Base-by-base conservation (phyloP, 2,888 invertebrate genomes). In the Limnephilus marmoratus region DNA sequence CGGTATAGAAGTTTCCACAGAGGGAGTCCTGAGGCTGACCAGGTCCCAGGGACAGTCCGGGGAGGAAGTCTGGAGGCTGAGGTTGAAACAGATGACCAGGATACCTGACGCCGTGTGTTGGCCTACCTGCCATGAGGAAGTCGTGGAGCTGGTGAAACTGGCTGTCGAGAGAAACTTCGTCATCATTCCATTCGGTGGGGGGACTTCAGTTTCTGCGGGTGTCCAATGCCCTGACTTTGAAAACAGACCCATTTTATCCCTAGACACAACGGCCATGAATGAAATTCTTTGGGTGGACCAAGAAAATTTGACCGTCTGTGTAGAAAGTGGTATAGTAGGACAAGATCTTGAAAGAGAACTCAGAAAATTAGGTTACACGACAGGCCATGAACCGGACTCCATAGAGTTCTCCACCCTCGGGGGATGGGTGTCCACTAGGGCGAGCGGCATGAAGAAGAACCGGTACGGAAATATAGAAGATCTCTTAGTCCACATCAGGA, bases 401-500 rank as follows among this genome's bases (percentile, higher is more conserved):
- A 99, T 98, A 95, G 99, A 99, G 95, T 99, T 99, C 96, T 98
- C 98, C 2, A 98, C 98, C 24, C 96, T 99, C 3, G 99, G 99
- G 7, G 99, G 99, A 34, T 99, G 99, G 99, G 98, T 99, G 83
- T 99, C 99, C 3, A 99, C 99, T 0, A 96, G 99, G 89, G 99
- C 99, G 0, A 99, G 99, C 29, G 99, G 99, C 90, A 99, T 99
- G 99, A 99, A 99, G 96, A 99, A 99, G 95, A 99, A 99, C 95
- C 97, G 98, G 0, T 99, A 99, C 94, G 99, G 99, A 0, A 99
- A 99, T 94, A 99, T 99, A 93, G 99, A 99, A 95, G 99, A 99
- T 95, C 96, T 99, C 90, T 95, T 99, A 18, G 98, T 99, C 2
- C 98, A 99, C 94, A 97, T 98, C 0, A 98, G 97, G 95, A 98